Evolutionary conservation across 2,797 vertebrate genomes (phyloP), one percentile per base, ranked within the genome.

Genomic region (Peromyscus aztecus): DNA sequence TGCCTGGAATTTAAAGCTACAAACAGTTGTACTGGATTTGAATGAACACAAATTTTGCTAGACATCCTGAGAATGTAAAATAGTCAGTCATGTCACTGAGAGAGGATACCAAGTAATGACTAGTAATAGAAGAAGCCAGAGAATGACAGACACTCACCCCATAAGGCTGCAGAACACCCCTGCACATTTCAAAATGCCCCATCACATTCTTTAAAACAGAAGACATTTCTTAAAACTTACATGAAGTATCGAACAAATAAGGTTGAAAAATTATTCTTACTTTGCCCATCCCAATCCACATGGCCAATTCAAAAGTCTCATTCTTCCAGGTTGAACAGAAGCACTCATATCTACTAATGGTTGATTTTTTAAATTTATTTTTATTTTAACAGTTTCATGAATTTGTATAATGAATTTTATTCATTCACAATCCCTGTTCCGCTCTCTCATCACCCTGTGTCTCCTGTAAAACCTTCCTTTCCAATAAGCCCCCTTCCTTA

Each of bases 1-100:
- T 40, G 91, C 82, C 57, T 67, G 59, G 37, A 91, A 96, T 91
- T 86, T 90, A 76, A 96, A 95, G 34, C 75, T 75, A 75, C 29
- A 67, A 89, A 37, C 23, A 94, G 21, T 81, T 94, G 4, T 71
- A 24, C 52, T 89, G 76, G 65, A 77, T 5, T 52, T 90, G 12
- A 3, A 52, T 84, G n/a, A 83, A 94, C 10, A 34, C 7, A 12
- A n/a, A 65, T 37, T 73, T 78, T 34, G 10, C 59, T 59, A 91
- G 89, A 43, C 0, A 55, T 63, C 16, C 52, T 83, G 43, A 85
- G 78, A 81, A 24, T 94, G 29, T 34, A 59, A 83, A 93, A 40
- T 40, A 91, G 24, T 5, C 29, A 63, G 6, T 34, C 61, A n/a
- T 31, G 0, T 78, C 27, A 19, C 31, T 57, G 8, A 34, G 4